A percentile compares a stretch with the other conserved stretches of the same genome.
Conservation (phyloP, 2,888 invertebrate genomes). For the Synanthedon andrenaeformis region DNA sequence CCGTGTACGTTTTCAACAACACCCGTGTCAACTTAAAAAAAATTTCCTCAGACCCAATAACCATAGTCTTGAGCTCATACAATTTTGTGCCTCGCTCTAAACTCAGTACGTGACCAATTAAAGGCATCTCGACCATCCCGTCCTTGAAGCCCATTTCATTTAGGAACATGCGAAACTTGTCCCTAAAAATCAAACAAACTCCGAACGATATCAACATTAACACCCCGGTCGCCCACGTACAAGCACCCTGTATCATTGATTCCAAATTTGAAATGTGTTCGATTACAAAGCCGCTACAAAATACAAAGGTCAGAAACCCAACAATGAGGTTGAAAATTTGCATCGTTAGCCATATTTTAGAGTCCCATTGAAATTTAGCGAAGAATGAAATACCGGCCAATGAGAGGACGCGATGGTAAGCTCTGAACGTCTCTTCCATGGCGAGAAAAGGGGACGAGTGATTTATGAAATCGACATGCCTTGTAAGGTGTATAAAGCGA, state of each 20-base stretch:
- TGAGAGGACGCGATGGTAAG: constrained; percentile 38
- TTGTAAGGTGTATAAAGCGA: constrained; percentile 15
- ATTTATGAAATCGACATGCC: constrained; percentile 8
- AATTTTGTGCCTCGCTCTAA: constrained; percentile 18
- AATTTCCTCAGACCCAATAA: constrained; percentile 30
- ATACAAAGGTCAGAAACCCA: constrained; percentile 37
- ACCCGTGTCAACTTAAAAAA: constrained; percentile 31
- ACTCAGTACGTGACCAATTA: constrained; percentile 25
- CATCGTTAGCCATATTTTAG: constrained; percentile 31
- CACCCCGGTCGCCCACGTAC: constrained; percentile 52
- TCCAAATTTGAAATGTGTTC: constrained; percentile 25
- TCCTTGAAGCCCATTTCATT: constrained; percentile 44
- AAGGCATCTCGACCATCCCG: constrained; percentile 36
- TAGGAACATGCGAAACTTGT: constrained; percentile 35
- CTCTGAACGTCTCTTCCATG: constrained; percentile 39
- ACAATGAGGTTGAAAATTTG: constrained; percentile 42
- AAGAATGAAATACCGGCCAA: constrained; percentile 45
- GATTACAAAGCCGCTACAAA: constrained; percentile 41
- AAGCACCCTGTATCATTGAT: constrained; percentile 49
- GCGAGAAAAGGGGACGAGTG: constrained; percentile 12
- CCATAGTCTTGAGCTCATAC: constrained; percentile 31
- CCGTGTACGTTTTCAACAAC: constrained; percentile 35
- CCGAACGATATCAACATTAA: constrained; percentile 48
- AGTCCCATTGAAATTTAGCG: constrained; percentile 31
- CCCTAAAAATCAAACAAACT: constrained; percentile 38